phyloP scores from a whole-genome alignment of 2,113 vertebrate species.

The Aldabrachelys gigantea region DNA sequence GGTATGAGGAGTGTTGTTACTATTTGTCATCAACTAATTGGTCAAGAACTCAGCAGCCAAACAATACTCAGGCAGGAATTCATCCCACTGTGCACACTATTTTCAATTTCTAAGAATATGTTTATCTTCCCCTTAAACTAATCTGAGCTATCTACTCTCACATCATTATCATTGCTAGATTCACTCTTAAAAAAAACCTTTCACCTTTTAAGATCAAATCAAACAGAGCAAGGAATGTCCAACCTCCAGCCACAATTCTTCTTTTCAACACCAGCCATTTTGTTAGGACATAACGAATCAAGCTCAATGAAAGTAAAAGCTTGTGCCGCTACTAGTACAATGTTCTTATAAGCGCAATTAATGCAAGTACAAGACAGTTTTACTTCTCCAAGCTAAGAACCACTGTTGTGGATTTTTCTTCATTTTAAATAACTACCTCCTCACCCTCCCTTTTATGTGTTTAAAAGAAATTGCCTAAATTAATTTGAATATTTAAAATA shows the following conservation, averaged over 20 bases:
- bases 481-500: not conserved
- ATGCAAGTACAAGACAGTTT: not conserved
- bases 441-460: not conserved
- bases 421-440: not conserved
- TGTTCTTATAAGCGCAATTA: not conserved
- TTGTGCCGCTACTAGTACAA: slow-evolving; percentile 7
- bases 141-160: not conserved
- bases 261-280: not conserved
- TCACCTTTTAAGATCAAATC: not conserved
- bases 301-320: not conserved
- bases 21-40: not conserved
- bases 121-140: not conserved
- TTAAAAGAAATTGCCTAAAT: not conserved
- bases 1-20: not conserved
- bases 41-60: not conserved
- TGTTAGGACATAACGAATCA: not conserved
- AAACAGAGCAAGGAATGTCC: not conserved
- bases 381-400: slow-evolving; percentile 17
- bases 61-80: not conserved
- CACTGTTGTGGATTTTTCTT: not conserved
- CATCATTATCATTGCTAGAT: not conserved
- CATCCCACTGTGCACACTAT: not conserved
- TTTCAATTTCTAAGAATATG: not conserved
- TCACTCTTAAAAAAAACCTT: not conserved
- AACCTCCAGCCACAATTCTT: not conserved